phyloP scores from a whole-genome alignment of 2,888 invertebrate genomes.

The Phymatocera aterrima region DNA sequence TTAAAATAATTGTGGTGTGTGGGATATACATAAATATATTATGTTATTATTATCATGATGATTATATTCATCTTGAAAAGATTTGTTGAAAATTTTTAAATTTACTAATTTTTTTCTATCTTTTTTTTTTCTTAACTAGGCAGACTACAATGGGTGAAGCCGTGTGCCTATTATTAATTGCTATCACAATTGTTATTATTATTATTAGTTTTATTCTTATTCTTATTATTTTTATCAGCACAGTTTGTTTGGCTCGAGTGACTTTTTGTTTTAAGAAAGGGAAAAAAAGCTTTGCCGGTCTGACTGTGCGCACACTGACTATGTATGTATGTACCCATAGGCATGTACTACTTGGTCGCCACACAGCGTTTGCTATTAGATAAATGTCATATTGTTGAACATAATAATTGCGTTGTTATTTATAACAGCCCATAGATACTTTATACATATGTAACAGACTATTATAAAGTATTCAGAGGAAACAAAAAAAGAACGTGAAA shows the following conservation, averaged over 20 bases:
- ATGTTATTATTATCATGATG: no score
- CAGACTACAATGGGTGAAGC: no score
- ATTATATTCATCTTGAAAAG: no score
- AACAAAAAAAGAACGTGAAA: no score
- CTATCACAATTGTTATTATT: no score
- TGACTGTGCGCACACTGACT: background rate
- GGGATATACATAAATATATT: no score
- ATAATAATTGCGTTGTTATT: constrained; percentile 33
- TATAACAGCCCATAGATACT: constrained; percentile 34
- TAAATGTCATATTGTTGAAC: constrained; percentile 32
- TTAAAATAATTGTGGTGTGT: no score
- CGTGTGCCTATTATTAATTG: background rate
- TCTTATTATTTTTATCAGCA: background rate
- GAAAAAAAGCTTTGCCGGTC: constrained; percentile 5
- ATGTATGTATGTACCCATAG: no score
- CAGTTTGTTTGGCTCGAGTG: constrained; percentile 30
- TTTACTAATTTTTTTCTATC: no score
- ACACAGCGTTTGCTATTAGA: constrained; percentile 17
- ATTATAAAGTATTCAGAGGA: constrained; percentile 37
- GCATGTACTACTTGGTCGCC: background rate
- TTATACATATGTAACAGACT: constrained; percentile 31
- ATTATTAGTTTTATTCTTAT: no score
- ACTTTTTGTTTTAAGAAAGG: background rate
- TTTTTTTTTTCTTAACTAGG: no score
- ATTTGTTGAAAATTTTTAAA: no score